A percentile compares a stretch with the other conserved stretches of the same genome.
Conservation (phyloP, 2,113 vertebrate species). For the Zapornia atra region DNA sequence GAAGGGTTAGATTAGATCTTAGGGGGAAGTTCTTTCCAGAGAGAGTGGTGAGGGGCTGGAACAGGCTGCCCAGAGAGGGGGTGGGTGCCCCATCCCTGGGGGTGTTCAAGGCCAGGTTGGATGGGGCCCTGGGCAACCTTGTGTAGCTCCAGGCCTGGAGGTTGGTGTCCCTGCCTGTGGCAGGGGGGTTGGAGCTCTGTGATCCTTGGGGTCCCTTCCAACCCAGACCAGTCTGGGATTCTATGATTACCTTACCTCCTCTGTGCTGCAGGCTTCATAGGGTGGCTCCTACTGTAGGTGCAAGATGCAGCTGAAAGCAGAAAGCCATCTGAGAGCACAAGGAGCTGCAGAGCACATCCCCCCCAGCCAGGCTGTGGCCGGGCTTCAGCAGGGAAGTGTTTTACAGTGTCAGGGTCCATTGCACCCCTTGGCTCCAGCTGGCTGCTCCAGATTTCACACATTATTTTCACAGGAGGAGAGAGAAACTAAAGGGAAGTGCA, state of each 20-base stretch:
- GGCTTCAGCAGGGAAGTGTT: neutral
- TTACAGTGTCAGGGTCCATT: neutral
- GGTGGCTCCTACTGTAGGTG: neutral
- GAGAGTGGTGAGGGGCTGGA: too few species aligned
- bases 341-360: neutral
- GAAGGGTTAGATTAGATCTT: too few species aligned
- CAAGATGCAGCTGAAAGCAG: neutral
- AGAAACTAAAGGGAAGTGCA: neutral
- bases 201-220: too few species aligned
- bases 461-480: neutral
- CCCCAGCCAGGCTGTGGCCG: neutral
- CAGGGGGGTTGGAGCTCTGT: too few species aligned
- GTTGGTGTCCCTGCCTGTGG: too few species aligned
- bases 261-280: neutral
- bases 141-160: too few species aligned
- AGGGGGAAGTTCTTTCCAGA: too few species aligned
- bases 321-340: neutral
- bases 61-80: too few species aligned
- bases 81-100: too few species aligned
- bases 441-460: constrained; percentile 13
- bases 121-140: too few species aligned
- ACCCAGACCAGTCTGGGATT: too few species aligned
- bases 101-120: too few species aligned
- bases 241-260: neutral
- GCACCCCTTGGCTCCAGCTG: neutral